These are phyloP conservation scores for Cheiracanthium punctorium DNA, from an alignment of 2,888 invertebrate species.

Conservation along the genomic window DNA sequence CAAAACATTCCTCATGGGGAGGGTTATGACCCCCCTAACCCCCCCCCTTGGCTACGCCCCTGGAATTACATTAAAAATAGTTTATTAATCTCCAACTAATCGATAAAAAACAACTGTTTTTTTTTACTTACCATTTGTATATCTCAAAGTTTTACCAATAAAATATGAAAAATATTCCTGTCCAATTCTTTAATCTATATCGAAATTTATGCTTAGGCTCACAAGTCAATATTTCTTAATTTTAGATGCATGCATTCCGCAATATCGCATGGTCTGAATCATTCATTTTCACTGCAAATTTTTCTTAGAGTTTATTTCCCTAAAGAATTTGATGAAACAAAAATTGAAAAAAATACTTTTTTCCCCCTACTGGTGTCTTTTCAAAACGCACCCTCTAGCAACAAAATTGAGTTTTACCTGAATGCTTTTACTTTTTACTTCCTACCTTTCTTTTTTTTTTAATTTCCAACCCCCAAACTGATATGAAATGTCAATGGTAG, in stretches of 20 bases:
- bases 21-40: too few relatives aligned
- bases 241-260: not conserved
- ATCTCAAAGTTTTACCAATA: too few relatives aligned
- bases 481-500: constrained; percentile 64
- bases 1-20: too few relatives aligned
- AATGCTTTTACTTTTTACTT: constrained; percentile 36
- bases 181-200: too few relatives aligned
- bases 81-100: too few relatives aligned
- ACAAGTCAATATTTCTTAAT: not conserved
- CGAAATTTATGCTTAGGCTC: too few relatives aligned
- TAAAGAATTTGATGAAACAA: not conserved
- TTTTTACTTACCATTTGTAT: too few relatives aligned
- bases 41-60: too few relatives aligned
- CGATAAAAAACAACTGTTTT: too few relatives aligned
- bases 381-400: constrained; percentile 11
- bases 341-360: not conserved
- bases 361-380: not conserved
- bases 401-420: constrained; percentile 42
- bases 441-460: constrained; percentile 23
- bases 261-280: not conserved
- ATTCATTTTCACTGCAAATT: not conserved
- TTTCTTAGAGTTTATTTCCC: not conserved
- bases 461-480: constrained; percentile 26
- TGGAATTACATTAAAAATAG: too few relatives aligned
- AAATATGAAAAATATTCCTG: too few relatives aligned